Evolutionary conservation across 2,113 vertebrate species (phyloP), one percentile per base, ranked within the genome.

Genomic region (Nycticryphes semicollaris): DNA sequence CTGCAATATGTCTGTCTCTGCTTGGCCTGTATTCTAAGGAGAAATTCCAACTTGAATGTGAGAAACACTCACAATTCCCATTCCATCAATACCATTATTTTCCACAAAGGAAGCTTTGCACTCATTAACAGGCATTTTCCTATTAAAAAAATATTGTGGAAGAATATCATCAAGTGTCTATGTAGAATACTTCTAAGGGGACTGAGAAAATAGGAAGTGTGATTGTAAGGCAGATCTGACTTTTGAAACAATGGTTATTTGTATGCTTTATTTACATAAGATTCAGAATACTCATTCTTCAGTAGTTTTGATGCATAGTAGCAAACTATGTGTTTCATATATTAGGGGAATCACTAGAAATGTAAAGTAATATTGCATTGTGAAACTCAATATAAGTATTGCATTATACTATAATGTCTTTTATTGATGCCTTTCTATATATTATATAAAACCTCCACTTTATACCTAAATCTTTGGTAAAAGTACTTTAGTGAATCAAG

Each of bases 361-460:
- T 48, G 14, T 39, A 41, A 69, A 13, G 22, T 64, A 80, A 53
- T 53, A 20, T 56, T 63, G 33, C 21, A 53, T 10, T 51, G 12
- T 33, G 41, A 82, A 85, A 78, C 0, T 5, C 60, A 85, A 75
- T 70, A 14, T 41, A 80, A 60, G 10, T 67, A 18, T 51, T 76
- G 28, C 72, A 45, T 74, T 63, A 74, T 69, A 60, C 33, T 62
- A 33, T 7, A 17, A 54, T 20, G 9, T 57, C 50, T 82, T 88
- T 35, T 41, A 33, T 10, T 64, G 12, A 12, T 28, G 13, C 18
- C 17, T 59, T 77, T 70, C 33, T 80, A 23, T 30, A 59, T 5
- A 0, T 0, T 50, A 68, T 39, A 20, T 56, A 64, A 68, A 25
- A 4, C 8, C 11, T 0, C 4, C 33, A 53, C 18, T 50, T 83